Evolutionary conservation across 1,140 invertebrate genomes (phyloP).

Genomic region (Hesperophylax magnus): DNA sequence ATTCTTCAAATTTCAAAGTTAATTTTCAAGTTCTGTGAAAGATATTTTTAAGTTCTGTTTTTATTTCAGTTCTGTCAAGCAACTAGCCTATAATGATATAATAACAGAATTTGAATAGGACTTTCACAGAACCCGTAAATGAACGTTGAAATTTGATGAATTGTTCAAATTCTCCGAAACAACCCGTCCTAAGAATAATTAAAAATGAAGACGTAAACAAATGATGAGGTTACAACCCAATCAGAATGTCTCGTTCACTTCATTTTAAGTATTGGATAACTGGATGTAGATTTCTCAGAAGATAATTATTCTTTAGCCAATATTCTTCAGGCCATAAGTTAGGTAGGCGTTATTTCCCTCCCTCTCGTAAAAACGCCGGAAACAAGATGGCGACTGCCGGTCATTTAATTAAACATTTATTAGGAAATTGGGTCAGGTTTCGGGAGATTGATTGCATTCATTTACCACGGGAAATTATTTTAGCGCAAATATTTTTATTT

Average conservation of each 20-base stretch:
- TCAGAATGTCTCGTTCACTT: not conserved
- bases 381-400: conserved; percentile 30
- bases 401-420: conserved; percentile 57
- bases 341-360: conserved; percentile 22
- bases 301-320: conserved; percentile 9
- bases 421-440: conserved; percentile 45
- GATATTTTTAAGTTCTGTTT: too few relatives aligned
- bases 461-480: conserved; percentile 31
- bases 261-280: not conserved
- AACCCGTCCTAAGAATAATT: too few relatives aligned
- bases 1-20: too few relatives aligned
- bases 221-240: not conserved
- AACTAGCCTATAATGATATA: too few relatives aligned
- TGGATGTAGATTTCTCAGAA: not conserved
- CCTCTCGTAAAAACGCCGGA: conserved; percentile 36
- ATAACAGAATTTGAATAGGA: too few relatives aligned
- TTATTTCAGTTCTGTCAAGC: too few relatives aligned
- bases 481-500: conserved; percentile 18
- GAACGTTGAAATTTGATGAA: too few relatives aligned
- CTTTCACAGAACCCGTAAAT: too few relatives aligned
- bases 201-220: not conserved
- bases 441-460: conserved; percentile 53
- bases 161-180: too few relatives aligned
- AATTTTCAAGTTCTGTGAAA: too few relatives aligned
- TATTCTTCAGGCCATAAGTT: conserved; percentile 9